Conservation (phyloP, 2,113 vertebrate genomes). For the Turnix velox region DNA sequence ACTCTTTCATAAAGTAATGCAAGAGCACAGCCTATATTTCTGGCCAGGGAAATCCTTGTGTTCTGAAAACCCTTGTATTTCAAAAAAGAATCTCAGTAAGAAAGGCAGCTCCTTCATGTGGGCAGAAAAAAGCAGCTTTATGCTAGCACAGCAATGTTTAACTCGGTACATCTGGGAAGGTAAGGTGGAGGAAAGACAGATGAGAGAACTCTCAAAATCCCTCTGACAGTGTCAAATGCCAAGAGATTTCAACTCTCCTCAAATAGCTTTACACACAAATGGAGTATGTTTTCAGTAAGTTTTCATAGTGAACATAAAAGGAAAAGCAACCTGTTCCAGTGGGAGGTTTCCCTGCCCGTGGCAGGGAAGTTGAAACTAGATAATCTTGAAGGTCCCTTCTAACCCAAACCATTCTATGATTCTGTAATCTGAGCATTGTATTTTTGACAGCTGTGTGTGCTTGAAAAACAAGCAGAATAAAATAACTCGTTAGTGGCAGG, state of each 20-base stretch:
- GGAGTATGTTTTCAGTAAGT: not conserved
- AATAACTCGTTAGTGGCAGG: not conserved
- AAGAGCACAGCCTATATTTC: not conserved
- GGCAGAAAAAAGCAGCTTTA: not conserved
- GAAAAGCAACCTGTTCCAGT: too few species aligned
- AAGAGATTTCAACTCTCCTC: not conserved
- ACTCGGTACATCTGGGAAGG: not conserved
- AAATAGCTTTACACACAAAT: not conserved
- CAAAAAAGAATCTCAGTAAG: not conserved
- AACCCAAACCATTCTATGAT: not conserved
- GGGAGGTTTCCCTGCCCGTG: too few species aligned
- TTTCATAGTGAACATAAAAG: not conserved
- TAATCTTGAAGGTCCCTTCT: too few species aligned
- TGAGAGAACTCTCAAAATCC: not conserved
- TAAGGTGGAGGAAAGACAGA: not conserved
- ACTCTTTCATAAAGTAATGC: not conserved
- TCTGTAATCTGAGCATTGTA: not conserved
- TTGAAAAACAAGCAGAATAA: not conserved
- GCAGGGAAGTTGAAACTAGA: too few species aligned
- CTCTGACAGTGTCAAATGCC: not conserved
- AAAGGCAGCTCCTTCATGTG: not conserved
- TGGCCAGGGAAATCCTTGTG: too few species aligned
- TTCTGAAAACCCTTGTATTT: not conserved
- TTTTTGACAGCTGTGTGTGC: not conserved
- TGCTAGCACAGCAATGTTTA: not conserved